These are phyloP conservation scores for Molanna angustata DNA, from an alignment of 2,888 invertebrate species.

Conservation along the genomic window DNA sequence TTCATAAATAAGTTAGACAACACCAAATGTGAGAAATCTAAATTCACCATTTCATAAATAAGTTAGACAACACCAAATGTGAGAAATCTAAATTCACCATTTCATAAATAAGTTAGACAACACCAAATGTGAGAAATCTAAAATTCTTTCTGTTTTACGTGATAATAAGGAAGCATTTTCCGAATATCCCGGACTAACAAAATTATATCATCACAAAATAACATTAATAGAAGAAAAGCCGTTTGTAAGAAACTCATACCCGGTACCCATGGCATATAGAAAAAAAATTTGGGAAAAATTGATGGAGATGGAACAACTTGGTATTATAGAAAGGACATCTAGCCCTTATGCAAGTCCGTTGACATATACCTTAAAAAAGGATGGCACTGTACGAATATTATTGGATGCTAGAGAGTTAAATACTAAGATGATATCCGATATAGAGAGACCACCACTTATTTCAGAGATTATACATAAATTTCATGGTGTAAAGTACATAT, in stretches of 20 bases:
- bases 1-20: too few species aligned
- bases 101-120: slow-evolving; percentile 1
- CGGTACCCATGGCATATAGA: slow-evolving; percentile 35
- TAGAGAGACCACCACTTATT: slow-evolving; percentile 34
- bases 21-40: too few species aligned
- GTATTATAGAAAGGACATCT: slow-evolving; percentile 36
- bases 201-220: neutral
- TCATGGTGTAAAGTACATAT: slow-evolving; percentile 32
- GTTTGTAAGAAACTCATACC: slow-evolving; percentile 48
- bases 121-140: neutral
- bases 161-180: neutral
- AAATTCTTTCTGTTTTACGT: neutral
- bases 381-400: slow-evolving; percentile 36
- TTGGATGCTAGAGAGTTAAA: slow-evolving; percentile 38
- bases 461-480: slow-evolving; percentile 33
- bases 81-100: neutral
- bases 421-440: slow-evolving; percentile 35
- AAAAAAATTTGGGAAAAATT: slow-evolving; percentile 34
- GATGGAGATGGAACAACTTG: slow-evolving; percentile 35
- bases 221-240: slow-evolving; percentile 58
- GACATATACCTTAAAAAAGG: slow-evolving; percentile 36
- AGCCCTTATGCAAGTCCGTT: slow-evolving; percentile 38
- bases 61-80: too few species aligned
- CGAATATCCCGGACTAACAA: neutral
- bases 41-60: too few species aligned